Conservation (phyloP, 2,888 invertebrate species). For the Drosophila fulvimacula region DNA sequence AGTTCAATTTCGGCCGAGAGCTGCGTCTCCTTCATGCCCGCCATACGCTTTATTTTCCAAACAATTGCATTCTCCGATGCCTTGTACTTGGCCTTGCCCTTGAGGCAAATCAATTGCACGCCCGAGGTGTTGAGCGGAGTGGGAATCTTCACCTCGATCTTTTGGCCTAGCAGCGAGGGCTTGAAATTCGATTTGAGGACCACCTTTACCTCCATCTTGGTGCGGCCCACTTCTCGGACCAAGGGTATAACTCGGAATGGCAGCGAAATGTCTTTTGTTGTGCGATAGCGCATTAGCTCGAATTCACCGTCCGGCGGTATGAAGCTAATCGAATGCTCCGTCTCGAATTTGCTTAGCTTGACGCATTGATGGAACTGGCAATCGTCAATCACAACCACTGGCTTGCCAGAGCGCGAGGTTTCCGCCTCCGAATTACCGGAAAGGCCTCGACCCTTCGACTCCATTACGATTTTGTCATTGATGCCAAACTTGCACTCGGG, state of each 20-base stretch:
- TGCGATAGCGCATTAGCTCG: slow-evolving; percentile 99
- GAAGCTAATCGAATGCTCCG: slow-evolving; percentile 99
- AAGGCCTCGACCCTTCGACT: slow-evolving; percentile 93
- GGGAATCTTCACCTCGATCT: slow-evolving; percentile 99
- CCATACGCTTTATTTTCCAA: slow-evolving; percentile 98
- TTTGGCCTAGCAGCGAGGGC: slow-evolving; percentile 98
- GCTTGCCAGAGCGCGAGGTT: slow-evolving; percentile 96
- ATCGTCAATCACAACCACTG: slow-evolving; percentile 99
- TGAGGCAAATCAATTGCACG: slow-evolving; percentile 98
- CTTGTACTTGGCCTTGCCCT: slow-evolving; percentile 99
- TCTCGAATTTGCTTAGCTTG: slow-evolving; percentile 99
- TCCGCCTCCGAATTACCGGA: slow-evolving; percentile 90
- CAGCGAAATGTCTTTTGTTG: slow-evolving; percentile 99
- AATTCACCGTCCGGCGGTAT: slow-evolving; percentile 99
- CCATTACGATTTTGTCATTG: slow-evolving; percentile 99
- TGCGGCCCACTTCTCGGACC: slow-evolving; percentile 98
- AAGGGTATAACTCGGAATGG: slow-evolving; percentile 99
- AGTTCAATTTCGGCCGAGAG: slow-evolving; percentile 99
- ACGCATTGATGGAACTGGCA: slow-evolving; percentile 99
- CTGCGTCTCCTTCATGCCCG: slow-evolving; percentile 99
- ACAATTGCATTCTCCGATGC: slow-evolving; percentile 99
- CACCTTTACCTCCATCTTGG: slow-evolving; percentile 99
- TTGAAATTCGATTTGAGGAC: slow-evolving; percentile 99
- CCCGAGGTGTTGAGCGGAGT: slow-evolving; percentile 99
- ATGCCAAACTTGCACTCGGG: slow-evolving; percentile 99